Evolutionary conservation across 1,140 invertebrate genomes (phyloP), one percentile per base, ranked within the genome.

Genomic region (Pararge aegeria): DNA sequence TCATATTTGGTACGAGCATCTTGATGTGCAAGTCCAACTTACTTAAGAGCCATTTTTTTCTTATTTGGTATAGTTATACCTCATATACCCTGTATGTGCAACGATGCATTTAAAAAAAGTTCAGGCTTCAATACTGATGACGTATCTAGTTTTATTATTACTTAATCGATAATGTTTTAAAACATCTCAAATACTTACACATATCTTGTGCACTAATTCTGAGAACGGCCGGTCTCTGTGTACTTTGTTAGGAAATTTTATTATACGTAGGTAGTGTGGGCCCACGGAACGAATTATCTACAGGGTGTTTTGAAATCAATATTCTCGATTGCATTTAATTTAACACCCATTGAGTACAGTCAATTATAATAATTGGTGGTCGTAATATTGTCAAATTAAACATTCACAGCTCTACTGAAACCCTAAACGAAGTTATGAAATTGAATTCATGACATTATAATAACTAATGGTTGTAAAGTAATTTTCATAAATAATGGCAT

Each of bases 141-240:
- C 7, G 2, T 24, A 24, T 24, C 24, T 24, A n/a, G n/a, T 27
- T 27, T 7, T 27, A 5, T 5, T 10, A 34, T 34, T 12, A 12
- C 10, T 10, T 10, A 34, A 34, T 6, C 5, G 4, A 48, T 24
- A 20, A 24, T 15, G 51, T 48, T 42, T 58, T 68, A 66, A 68
- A 61, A 63, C 64, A 68, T 69, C 57, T 67, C 55, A 62, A 59
- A 56, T 52, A 51, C 40, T 52, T 50, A 27, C 54, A 69, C 57
- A 71, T 55, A 66, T 61, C 56, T 57, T 34, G 30, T 34, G 38
- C 50, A 38, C 38, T 65, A 37, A 53, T 75, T 75, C 73, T 58
- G 13, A 61, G 73, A 75, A 75, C 42, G 54, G 66, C 37, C 64
- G 64, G 65, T 56, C 55, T 65, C 68, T 70, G 62, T 75, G 38